Conservation (phyloP, 2,888 invertebrate genomes). For the Drosophila aldrichi region DNA sequence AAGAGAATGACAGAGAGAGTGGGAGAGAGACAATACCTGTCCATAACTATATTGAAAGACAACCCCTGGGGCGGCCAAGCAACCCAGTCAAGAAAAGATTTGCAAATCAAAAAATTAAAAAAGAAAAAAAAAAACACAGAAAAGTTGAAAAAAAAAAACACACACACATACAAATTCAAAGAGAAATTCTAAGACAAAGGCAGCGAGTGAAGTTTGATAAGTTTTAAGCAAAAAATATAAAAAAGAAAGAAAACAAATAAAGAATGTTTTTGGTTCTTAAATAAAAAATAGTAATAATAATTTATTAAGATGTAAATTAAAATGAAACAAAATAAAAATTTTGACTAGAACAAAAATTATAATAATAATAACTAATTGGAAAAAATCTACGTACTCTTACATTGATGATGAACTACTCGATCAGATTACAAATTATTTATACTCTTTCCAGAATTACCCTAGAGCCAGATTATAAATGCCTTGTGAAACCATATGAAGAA, state of each 20-base stretch:
- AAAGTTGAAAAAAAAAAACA: conserved; percentile 17
- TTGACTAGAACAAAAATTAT: no score
- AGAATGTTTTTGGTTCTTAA: no score
- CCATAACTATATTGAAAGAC: conserved; percentile 18
- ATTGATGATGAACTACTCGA: no score
- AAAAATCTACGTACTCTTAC: no score
- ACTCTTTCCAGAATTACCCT: no score
- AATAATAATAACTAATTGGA: no score
- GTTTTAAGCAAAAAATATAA: conserved; percentile 8
- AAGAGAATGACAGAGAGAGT: neutral
- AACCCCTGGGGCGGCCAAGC: conserved; percentile 36
- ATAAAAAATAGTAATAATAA: no score
- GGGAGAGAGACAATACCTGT: conserved; percentile 4
- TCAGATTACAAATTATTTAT: neutral
- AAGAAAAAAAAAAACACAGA: neutral
- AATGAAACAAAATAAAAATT: no score
- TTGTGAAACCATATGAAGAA: neutral
- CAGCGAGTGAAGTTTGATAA: conserved; percentile 40
- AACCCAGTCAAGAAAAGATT: conserved; percentile 55
- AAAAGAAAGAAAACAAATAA: neutral
- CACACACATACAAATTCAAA: conserved; percentile 40
- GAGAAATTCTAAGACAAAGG: conserved; percentile 60
- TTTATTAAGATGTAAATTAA: no score
- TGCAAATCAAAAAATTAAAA: conserved; percentile 57
- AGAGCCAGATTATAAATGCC: no score